Conservation (phyloP, 2,888 invertebrate genomes). For the Rotaria magnacalcarata region DNA sequence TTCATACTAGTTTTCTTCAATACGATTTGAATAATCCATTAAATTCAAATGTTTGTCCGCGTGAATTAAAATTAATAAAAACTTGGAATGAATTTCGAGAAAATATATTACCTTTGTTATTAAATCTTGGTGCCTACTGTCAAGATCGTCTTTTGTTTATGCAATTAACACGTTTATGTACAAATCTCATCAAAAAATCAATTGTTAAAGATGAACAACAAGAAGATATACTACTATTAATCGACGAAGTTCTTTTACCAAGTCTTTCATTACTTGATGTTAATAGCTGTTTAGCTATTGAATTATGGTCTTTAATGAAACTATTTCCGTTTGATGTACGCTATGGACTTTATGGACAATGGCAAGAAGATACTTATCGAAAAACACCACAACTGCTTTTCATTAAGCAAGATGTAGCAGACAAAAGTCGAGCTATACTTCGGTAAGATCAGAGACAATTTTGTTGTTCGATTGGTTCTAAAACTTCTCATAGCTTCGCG, state of each 20-base stretch:
- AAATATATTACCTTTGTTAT: constrained; percentile 37
- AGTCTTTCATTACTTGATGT: constrained; percentile 82
- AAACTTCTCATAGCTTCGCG: too few species aligned
- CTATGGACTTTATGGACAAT: constrained; percentile 83
- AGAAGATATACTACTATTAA: constrained; percentile 75
- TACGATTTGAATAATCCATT: constrained; percentile 11
- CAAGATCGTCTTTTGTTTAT: constrained; percentile 79
- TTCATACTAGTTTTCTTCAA: background rate
- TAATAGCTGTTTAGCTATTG: constrained; percentile 91
- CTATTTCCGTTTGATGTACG: constrained; percentile 59
- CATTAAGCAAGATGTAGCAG: constrained; percentile 78
- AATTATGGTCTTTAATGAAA: constrained; percentile 77
- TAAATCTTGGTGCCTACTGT: constrained; percentile 38
- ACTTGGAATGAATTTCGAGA: constrained; percentile 34
- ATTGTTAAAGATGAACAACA: constrained; percentile 62
- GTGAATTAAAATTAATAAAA: background rate
- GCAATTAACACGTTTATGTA: constrained; percentile 68
- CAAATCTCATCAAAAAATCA: constrained; percentile 58
- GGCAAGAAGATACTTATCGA: constrained; percentile 84
- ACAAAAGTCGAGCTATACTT: constrained; percentile 79
- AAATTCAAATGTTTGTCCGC: background rate
- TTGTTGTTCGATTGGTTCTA: too few species aligned
- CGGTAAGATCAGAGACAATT: background rate
- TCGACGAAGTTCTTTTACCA: constrained; percentile 83
- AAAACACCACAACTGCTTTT: constrained; percentile 77